These are phyloP conservation scores for Pecten maximus DNA, from an alignment of 2,888 invertebrate genomes.

Conservation along the genomic window DNA sequence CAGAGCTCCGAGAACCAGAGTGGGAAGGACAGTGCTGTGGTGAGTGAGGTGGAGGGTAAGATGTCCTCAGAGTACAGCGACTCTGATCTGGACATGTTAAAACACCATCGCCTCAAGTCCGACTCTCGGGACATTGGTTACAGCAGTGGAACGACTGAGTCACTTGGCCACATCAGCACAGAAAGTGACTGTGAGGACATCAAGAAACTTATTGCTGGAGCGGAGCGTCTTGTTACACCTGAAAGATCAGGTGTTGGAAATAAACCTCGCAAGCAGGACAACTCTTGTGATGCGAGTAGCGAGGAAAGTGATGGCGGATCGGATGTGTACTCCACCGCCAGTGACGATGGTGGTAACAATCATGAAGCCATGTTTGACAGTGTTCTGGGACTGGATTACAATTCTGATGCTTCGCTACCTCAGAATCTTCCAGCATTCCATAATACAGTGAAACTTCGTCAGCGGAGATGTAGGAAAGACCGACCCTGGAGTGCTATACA, in stretches of 20 bases:
- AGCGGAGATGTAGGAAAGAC: slow-evolving; percentile 63
- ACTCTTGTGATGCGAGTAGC: slow-evolving; percentile 78
- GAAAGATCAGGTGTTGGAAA: slow-evolving; percentile 46
- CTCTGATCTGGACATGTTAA: slow-evolving; percentile 65
- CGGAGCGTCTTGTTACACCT: slow-evolving; percentile 70
- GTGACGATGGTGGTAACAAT: slow-evolving; percentile 67
- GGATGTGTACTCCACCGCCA: slow-evolving; percentile 73
- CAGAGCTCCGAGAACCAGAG: slow-evolving; percentile 67
- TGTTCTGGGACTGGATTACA: slow-evolving; percentile 72
- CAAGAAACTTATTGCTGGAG: slow-evolving; percentile 73
- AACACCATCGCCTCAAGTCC: slow-evolving; percentile 58
- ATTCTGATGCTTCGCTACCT: slow-evolving; percentile 66
- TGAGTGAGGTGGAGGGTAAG: slow-evolving; percentile 75
- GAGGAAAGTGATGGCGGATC: slow-evolving; percentile 69
- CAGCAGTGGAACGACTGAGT: slow-evolving; percentile 76
- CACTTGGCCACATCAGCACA: slow-evolving; percentile 55
- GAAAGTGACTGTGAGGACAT: slow-evolving; percentile 66
- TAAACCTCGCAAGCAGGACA: slow-evolving; percentile 55
- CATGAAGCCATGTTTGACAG: slow-evolving; percentile 72
- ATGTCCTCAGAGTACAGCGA: slow-evolving; percentile 71
- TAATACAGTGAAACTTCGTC: slow-evolving; percentile 66
- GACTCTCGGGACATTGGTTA: slow-evolving; percentile 81
- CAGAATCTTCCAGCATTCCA: slow-evolving; percentile 61
- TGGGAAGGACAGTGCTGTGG: slow-evolving; percentile 76
- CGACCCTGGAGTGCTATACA: slow-evolving; percentile 96